Base-by-base conservation (phyloP, 2,797 vertebrate species). In the Trichosurus vulpecula region DNA sequence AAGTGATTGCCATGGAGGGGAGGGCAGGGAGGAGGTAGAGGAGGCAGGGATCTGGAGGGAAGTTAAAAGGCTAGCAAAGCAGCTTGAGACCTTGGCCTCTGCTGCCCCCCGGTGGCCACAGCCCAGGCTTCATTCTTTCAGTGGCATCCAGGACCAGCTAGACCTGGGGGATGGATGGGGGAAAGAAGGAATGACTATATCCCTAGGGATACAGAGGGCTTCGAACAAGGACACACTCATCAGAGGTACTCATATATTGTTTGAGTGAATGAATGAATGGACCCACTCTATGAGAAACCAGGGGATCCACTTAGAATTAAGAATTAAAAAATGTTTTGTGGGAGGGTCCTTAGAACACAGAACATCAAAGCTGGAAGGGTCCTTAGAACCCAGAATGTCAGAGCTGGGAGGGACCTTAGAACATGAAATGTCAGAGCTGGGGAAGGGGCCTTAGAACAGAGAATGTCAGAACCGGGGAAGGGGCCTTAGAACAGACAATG, bases 41-140 rank as follows among this genome's bases (percentile, higher is more conserved):
- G 58, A 61, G 16, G 6, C 66, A 74, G 19, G 0, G 19, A 81
- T 47, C 19, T n/a, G 9, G 0, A 9, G 9, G 0, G 16, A 41
- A 47, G 10, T 9, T 47, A 47, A 81, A 81, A 41, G 41, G 41
- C 27, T 47, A 10, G 74, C 22, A 47, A 27, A 27, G 74, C 41
- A 25, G 41, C 41, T 47, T 47, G 74, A 81, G 53, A 52, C 93
- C 96, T 97, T 93, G 53, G 97, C 27, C 93, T 97, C 95, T 97
- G 95, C 97, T 97, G 95, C 89, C 96, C 97, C 91, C 98, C 94
- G 74, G 91, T 91, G 97, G 95, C 6, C 22, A 9, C 35, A 10
- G 2, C 56, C 25, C 47, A 0, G 19, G n/a, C 58, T 93, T 91
- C 91, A 31, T 47, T 47, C 6, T 41, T 25, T 41, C 66, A 81